Evolutionary conservation across 92 coral and sea anemone species (phyloP).

Genomic region (Parazoanthus atlanticus): DNA sequence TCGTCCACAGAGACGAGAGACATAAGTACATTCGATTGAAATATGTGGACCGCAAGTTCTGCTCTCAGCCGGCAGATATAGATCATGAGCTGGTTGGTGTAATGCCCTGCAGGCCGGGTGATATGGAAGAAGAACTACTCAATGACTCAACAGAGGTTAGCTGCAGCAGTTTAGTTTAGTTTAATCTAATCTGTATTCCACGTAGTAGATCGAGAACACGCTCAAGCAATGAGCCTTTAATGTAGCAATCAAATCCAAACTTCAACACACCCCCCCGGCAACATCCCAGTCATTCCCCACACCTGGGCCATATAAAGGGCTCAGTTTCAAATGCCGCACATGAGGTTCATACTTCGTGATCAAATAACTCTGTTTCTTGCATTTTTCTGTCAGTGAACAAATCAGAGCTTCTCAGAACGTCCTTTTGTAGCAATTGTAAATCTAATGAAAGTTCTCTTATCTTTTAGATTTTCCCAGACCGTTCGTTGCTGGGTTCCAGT

Average conservation of each 20-base stretch:
- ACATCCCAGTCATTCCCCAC: no score
- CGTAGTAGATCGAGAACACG: no score
- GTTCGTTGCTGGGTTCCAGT: constrained; percentile 72
- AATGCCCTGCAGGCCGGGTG: constrained; percentile 79
- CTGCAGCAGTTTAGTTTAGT: background rate
- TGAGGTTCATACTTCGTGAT: no score
- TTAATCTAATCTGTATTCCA: no score
- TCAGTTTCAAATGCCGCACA: no score
- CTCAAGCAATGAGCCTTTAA: no score
- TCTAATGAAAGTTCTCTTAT: background rate
- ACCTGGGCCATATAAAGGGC: no score
- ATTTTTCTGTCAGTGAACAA: background rate
- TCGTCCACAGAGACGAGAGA: constrained; percentile 80
- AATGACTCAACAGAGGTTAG: constrained; percentile 89
- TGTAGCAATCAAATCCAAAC: no score
- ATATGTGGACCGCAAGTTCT: constrained; percentile 82
- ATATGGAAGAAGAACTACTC: constrained; percentile 87
- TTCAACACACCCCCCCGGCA: no score
- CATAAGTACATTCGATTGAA: constrained; percentile 78
- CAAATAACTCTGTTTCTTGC: background rate
- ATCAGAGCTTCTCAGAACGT: no score
- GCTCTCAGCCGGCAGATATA: constrained; percentile 58
- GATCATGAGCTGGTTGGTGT: constrained; percentile 75
- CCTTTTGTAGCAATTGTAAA: background rate
- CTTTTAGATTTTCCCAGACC: constrained; percentile 36